Base-by-base conservation (phyloP, 2,113 vertebrate species). In the Podarcis cretensis region DNA sequence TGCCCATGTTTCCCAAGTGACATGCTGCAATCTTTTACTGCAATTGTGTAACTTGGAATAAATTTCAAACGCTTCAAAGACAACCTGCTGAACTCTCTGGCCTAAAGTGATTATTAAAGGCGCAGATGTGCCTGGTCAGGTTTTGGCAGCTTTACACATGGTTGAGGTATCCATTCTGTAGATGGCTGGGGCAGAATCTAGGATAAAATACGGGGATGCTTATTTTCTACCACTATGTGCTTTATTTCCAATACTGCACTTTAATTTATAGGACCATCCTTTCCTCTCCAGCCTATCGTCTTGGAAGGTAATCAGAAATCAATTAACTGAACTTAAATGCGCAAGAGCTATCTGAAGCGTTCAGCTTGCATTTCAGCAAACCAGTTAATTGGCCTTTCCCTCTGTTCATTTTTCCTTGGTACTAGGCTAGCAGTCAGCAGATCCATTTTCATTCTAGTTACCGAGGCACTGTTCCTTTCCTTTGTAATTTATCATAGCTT, bases 271-370 rank as follows among this genome's bases (percentile, higher is more conserved):
- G 73, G 81, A 63, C 30, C 4, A 13, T 35, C n/a, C 6, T 78
- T 69, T 74, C 16, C 20, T 8, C 25, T 43, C n/a, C 35, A 63
- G 37, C 3, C 37, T 37, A 66, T 79, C 74, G 57, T 35, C 63
- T 57, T 89, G 40, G 21, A 89, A 83, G n/a, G n/a, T 68, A 89
- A 57, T 89, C 81, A 78, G 74, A 83, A 84, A 88, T 88, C 87
- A 89, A 66, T 89, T 89, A 84, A 89, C 21, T 86, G 85, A 89
- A 54, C n/a, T 54, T 89, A 57, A 69, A 69, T 84, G 63, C 9
- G 21, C 20, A 37, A 54, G n/a, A 57, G 75, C 65, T 84, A 84
- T 89, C 63, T 78, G 40, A 77, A 89, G 59, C 25, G 2, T 69
- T 78, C 65, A 84, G 73, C 81, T 78, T 89, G 74, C 23, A 37